phyloP scores from a whole-genome alignment of 2,797 vertebrate species.

The Brotula barbata region DNA sequence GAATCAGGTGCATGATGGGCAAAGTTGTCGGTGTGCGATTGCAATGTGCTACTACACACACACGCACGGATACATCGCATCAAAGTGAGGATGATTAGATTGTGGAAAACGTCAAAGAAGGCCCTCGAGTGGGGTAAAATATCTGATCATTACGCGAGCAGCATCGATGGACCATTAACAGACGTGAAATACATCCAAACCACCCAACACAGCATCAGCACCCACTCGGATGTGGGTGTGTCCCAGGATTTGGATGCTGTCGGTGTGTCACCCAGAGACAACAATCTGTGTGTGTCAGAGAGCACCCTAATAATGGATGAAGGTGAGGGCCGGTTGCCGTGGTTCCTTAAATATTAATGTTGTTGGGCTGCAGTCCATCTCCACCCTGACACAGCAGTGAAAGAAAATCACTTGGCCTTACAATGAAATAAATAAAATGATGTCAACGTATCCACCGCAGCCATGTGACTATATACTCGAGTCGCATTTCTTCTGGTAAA shows the following conservation, averaged over 20 bases:
- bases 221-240: neutral
- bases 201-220: slow-evolving; percentile 30
- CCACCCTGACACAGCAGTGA: slow-evolving; percentile 59
- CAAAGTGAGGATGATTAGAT: slow-evolving; percentile 34
- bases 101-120: slow-evolving; percentile 37
- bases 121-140: slow-evolving; percentile 61
- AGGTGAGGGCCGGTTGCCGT: slow-evolving; percentile 53
- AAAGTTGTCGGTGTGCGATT: slow-evolving; percentile 21
- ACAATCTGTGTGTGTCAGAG: slow-evolving; percentile 65
- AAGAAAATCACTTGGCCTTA: slow-evolving; percentile 66
- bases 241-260: slow-evolving; percentile 46
- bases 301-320: slow-evolving; percentile 73
- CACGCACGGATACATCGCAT: slow-evolving; percentile 32
- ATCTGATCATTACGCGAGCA: slow-evolving; percentile 74
- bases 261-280: slow-evolving; percentile 58
- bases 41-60: slow-evolving; percentile 33
- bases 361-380: slow-evolving; percentile 69
- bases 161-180: slow-evolving; percentile 71
- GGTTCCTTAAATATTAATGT: slow-evolving; percentile 77
- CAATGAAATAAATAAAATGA: slow-evolving; percentile 61
- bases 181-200: slow-evolving; percentile 26
- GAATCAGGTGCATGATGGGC: slow-evolving; percentile 16
- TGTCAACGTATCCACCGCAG: slow-evolving; percentile 42
- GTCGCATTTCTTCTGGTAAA: slow-evolving; percentile 41
- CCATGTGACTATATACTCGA: slow-evolving; percentile 46